These are phyloP conservation scores for Crocuta crocuta DNA, from an alignment of 2,113 vertebrate species.

Conservation along the genomic window DNA sequence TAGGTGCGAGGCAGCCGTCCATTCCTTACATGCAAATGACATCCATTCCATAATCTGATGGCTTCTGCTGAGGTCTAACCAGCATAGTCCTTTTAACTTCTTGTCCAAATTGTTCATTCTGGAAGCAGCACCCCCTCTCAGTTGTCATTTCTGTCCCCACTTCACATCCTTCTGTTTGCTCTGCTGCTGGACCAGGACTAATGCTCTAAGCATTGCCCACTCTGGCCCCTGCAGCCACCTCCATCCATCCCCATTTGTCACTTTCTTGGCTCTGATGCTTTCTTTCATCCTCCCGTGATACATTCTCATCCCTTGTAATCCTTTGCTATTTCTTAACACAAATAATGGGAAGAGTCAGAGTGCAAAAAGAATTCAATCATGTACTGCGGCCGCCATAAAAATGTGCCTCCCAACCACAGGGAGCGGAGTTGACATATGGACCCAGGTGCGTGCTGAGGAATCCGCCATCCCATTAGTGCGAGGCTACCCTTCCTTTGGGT, in stretches of 20 bases:
- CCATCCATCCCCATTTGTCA: neutral
- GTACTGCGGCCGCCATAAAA: neutral
- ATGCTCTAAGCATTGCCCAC: neutral
- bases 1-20: neutral
- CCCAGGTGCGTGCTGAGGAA: neutral
- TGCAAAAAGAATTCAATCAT: neutral
- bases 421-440: neutral
- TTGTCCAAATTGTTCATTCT: neutral
- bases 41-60: neutral
- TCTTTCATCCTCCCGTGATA: neutral
- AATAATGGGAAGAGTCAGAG: neutral
- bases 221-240: neutral
- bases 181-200: neutral
- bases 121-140: neutral
- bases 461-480: neutral
- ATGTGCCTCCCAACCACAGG: neutral
- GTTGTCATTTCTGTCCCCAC: neutral
- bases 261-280: neutral
- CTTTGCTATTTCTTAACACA: neutral
- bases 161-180: neutral
- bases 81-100: neutral
- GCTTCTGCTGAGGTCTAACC: neutral
- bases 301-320: neutral
- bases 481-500: fast-evolving
- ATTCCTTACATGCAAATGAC: neutral